A percentile compares a stretch with the other conserved stretches of the same genome.
These are phyloP conservation scores for Ptychadena robeensis DNA, from an alignment of 2,797 vertebrate species.

Conservation along the genomic window DNA sequence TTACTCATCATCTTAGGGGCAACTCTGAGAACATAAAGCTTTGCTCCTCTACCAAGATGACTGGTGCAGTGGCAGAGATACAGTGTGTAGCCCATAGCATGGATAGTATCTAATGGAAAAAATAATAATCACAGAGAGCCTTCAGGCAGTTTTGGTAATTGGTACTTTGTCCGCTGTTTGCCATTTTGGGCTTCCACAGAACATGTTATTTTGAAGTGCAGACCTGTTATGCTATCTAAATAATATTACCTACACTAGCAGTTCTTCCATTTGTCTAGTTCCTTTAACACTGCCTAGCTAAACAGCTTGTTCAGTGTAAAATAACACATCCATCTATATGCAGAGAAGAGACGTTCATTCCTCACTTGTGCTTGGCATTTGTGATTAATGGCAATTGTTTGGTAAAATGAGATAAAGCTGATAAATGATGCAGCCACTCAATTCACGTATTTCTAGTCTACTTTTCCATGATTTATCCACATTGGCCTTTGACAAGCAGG, in stretches of 20 bases:
- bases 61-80: background rate
- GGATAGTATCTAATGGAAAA: background rate
- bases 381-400: slow-evolving; percentile 59
- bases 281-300: slow-evolving; percentile 21
- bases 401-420: slow-evolving; percentile 57
- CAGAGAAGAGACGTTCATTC: slow-evolving; percentile 32
- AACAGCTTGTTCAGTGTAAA: slow-evolving; percentile 64
- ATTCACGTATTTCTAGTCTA: slow-evolving; percentile 56
- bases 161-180: too few relatives aligned
- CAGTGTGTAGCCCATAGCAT: background rate
- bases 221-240: background rate
- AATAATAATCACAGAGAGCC: background rate
- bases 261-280: background rate
- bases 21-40: background rate
- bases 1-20: too few relatives aligned
- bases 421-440: slow-evolving; percentile 46
- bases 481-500: slow-evolving; percentile 15
- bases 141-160: background rate
- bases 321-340: slow-evolving; percentile 59
- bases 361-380: slow-evolving; percentile 20
- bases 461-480: slow-evolving; percentile 49
- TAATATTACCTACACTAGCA: slow-evolving; percentile 1
- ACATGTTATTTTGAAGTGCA: too few relatives aligned
- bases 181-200: too few relatives aligned
- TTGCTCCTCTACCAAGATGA: background rate